Base-by-base conservation (phyloP, 2,888 invertebrate genomes). In the Criorhina ranunculi region DNA sequence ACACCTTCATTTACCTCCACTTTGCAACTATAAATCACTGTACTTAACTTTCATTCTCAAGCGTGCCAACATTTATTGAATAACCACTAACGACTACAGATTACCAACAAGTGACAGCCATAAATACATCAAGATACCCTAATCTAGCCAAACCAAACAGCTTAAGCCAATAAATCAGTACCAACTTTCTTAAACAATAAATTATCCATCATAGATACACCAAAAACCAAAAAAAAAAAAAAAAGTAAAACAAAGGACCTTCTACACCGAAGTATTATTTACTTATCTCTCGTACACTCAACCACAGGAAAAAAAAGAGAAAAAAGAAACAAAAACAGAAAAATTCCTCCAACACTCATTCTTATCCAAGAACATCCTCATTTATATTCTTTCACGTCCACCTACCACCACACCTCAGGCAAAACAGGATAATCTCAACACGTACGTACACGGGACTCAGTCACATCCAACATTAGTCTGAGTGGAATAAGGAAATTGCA, bases 391-490 rank as follows among this genome's bases (percentile, higher is more conserved):
- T n/a, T 1, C 67, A 15, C 17, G 11, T 31, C 55, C 44, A 42
- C 55, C n/a, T 35, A 57, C 33, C 15, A 15, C 24, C 40, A 37
- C 8, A 19, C 70, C 37, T 17, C 31, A 40, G 46, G 35, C 37
- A 29, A 29, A 12, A 12, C 9, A 11, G 42, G 59, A n/a, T 75
- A 75, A 66, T 75, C 75, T 66, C 31, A 55, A 46, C 66, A 75
- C 75, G 75, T 75, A 75, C 59, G 17, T 59, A 51, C 44, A 24
- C 44, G n/a, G 49, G 31, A 60, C 33, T 37, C 67, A 67, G 60
- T 76, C 67, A 59, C 44, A 77, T 69, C 17, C 51, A 53, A 51
- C 57, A 60, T 66, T 44, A 35, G 67, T 12, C 57, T 57, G 67
- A 67, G 51, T 35, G 42, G 60, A 67, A 59, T 67, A 57, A 46